Percentiles rank a stretch among this genome's conserved stretches.
These are phyloP conservation scores for Salmo trutta DNA, from an alignment of 2,797 vertebrate genomes.

Conservation along the genomic window DNA sequence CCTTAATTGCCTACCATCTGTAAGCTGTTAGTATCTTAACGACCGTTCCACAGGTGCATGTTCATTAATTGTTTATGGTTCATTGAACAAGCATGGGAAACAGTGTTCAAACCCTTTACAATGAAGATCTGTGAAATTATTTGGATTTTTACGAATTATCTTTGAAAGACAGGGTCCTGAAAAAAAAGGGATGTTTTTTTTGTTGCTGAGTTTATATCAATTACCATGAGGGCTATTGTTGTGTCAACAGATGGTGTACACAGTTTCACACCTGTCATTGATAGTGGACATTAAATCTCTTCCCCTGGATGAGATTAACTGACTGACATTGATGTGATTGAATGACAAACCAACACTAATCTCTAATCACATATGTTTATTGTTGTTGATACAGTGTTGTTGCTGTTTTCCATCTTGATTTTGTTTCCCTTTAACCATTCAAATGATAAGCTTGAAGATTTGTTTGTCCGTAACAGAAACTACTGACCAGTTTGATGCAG, in stretches of 20 bases:
- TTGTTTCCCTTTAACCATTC: neutral
- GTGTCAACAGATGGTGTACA: constrained; percentile 42
- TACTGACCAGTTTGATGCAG: constrained; percentile 74
- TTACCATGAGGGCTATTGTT: constrained; percentile 43
- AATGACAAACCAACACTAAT: constrained; percentile 29
- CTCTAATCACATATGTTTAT: constrained; percentile 4
- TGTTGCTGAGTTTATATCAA: constrained; percentile 14
- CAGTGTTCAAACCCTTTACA: too few species aligned
- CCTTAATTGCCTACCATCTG: too few species aligned
- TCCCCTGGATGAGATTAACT: constrained; percentile 52
- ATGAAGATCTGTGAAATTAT: too few species aligned
- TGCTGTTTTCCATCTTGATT: neutral
- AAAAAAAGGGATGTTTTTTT: too few species aligned
- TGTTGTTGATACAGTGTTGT: neutral
- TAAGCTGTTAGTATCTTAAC: too few species aligned
- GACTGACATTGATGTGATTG: constrained; percentile 49
- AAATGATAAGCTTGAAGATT: constrained; percentile 1
- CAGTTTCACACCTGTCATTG: constrained; percentile 54
- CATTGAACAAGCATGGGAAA: too few species aligned
- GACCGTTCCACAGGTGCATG: too few species aligned
- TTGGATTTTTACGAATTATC: neutral
- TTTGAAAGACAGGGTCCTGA: too few species aligned
- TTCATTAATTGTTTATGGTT: too few species aligned
- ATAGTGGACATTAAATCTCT: constrained; percentile 52
- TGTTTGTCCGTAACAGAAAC: constrained; percentile 55